A percentile compares a stretch with the other conserved stretches of the same genome.
Conservation (phyloP, 2,888 invertebrate genomes). For the Tineola bisselliella region DNA sequence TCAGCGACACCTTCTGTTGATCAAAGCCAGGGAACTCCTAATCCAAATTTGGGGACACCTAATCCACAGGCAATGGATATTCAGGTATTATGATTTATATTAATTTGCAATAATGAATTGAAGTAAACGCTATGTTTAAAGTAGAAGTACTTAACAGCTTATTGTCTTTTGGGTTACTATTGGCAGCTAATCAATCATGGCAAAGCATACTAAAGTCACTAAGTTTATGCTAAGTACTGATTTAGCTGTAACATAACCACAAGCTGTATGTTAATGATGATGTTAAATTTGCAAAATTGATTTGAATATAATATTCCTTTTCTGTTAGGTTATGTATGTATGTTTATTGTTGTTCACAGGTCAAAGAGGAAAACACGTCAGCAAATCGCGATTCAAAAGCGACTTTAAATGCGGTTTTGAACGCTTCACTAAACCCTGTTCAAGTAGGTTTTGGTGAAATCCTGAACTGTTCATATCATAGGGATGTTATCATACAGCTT, state of each 20-base stretch:
- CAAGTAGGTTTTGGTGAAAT: conserved; percentile 83
- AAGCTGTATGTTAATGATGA: too few relatives aligned
- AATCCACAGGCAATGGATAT: conserved; percentile 53
- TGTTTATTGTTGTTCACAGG: not conserved
- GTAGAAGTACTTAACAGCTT: too few relatives aligned
- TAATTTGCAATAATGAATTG: too few relatives aligned
- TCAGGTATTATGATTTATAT: conserved; percentile 23
- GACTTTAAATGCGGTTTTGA: conserved; percentile 39
- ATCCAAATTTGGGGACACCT: conserved; percentile 50
- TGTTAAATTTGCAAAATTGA: too few relatives aligned
- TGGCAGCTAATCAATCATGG: too few relatives aligned
- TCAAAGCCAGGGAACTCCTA: conserved; percentile 52
- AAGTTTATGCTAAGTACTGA: too few relatives aligned
- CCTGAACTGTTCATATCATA: conserved; percentile 87
- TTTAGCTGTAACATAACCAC: too few relatives aligned
- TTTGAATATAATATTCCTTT: too few relatives aligned
- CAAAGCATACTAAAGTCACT: too few relatives aligned
- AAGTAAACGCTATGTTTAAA: too few relatives aligned
- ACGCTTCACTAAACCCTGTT: conserved; percentile 67
- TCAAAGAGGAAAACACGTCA: conserved; percentile 45
- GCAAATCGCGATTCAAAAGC: conserved; percentile 44
- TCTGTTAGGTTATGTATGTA: too few relatives aligned
- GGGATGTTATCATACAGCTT: conserved; percentile 83
- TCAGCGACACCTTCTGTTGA: conserved; percentile 49
- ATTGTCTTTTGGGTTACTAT: too few relatives aligned